phyloP scores from a whole-genome alignment of 2,888 invertebrate genomes.

The Drosophila setosimentum region DNA sequence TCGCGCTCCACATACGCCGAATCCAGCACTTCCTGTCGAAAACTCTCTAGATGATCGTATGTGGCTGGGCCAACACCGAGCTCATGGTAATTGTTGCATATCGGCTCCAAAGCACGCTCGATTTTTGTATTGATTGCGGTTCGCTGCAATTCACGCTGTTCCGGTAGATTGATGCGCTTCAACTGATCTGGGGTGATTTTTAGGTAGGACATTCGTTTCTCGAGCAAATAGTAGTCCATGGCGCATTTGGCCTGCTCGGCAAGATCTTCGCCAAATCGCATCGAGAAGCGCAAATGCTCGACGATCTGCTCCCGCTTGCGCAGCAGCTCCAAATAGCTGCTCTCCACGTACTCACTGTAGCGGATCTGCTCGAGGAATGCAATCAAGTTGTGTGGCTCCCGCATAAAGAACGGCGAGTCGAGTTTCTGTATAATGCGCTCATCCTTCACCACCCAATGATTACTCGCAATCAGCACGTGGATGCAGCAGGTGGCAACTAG shows the following conservation, averaged over 20 bases:
- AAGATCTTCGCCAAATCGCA: conserved; percentile 82
- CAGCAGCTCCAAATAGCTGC: conserved; percentile 78
- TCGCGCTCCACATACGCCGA: conserved; percentile 79
- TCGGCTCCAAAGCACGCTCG: conserved; percentile 58
- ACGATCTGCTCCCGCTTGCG: conserved; percentile 82
- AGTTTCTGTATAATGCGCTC: conserved; percentile 82
- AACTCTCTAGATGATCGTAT: conserved; percentile 81
- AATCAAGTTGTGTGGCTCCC: conserved; percentile 82
- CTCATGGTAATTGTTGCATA: conserved; percentile 67
- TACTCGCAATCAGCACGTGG: conserved; percentile 66
- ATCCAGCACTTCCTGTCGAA: conserved; percentile 65
- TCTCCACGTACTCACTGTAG: conserved; percentile 83
- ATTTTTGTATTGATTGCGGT: conserved; percentile 6
- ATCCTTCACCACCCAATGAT: conserved; percentile 83
- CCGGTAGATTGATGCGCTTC: conserved; percentile 78
- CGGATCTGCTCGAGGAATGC: conserved; percentile 84
- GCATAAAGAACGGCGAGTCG: conserved; percentile 84
- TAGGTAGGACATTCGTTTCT: conserved; percentile 76
- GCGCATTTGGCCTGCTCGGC: conserved; percentile 84
- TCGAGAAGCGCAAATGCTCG: conserved; percentile 83
- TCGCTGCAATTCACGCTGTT: conserved; percentile 63
- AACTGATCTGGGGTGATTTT: conserved; percentile 80
- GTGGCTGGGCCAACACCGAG: conserved; percentile 70
- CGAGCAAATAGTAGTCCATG: conserved; percentile 80
- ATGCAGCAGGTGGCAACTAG: conserved; percentile 46